These are phyloP conservation scores for Oxyteleia sp. DNA, from an alignment of 2,888 invertebrate genomes.

Conservation along the genomic window DNA sequence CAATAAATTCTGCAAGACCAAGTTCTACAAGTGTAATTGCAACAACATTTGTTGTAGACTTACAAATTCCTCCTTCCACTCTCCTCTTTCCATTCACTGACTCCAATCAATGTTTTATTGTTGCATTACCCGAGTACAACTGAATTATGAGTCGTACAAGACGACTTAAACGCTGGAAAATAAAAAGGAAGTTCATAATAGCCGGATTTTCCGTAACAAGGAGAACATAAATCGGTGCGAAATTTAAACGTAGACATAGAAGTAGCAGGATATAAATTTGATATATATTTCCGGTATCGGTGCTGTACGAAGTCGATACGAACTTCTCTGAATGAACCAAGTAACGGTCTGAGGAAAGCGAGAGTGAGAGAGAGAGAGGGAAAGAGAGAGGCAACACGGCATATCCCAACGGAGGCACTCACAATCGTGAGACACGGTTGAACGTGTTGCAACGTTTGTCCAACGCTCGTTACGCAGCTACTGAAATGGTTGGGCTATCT, in stretches of 20 bases:
- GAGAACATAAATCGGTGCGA: constrained; percentile 29
- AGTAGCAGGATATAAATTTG: constrained; percentile 20
- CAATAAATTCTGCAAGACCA: too few species aligned
- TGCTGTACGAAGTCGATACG: constrained; percentile 22
- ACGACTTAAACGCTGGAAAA: constrained; percentile 29
- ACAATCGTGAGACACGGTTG: constrained; percentile 11
- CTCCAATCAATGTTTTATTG: too few species aligned
- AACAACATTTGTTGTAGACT: too few species aligned
- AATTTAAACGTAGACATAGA: constrained; percentile 16
- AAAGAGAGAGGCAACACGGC: too few species aligned
- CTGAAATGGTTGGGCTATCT: constrained; percentile 9
- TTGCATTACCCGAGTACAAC: too few species aligned
- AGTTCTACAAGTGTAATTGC: too few species aligned
- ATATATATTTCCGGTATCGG: constrained; percentile 61
- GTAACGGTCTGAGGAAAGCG: constrained; percentile 31
- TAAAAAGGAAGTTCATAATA: constrained; percentile 9
- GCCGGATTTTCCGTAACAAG: constrained; percentile 48
- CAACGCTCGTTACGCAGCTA: constrained; percentile 34
- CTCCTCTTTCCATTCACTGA: too few species aligned
- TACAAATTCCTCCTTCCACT: too few species aligned
- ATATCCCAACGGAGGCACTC: constrained; percentile 14
- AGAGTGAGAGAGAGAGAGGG: constrained; percentile 3
- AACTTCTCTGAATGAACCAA: constrained; percentile 44
- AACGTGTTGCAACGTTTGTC: constrained; percentile 23
- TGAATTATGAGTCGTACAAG: too few species aligned